Evolutionary conservation across 2,888 invertebrate species (phyloP), one percentile per base, ranked within the genome.

Genomic region (Thecophora atra): DNA sequence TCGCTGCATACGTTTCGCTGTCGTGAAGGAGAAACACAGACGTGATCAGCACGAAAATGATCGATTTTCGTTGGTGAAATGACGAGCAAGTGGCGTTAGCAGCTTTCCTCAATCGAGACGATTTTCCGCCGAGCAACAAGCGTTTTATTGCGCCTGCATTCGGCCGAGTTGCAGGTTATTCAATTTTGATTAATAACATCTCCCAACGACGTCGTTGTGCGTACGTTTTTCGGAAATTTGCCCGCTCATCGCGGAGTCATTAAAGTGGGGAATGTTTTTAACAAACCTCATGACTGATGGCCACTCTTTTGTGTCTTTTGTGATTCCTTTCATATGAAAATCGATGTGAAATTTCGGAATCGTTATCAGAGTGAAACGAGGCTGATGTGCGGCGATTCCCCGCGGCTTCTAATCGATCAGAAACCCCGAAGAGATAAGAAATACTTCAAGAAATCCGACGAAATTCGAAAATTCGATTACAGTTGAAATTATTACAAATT

Each of bases 41-140:
- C 26, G 8, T n/a, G 47, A 26, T 11, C 13, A 66, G 26, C n/a
- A 52, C 19, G 0, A 52, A 19, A 66, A 66, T 66, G 24, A 52
- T 54, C 67, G 37, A 52, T 54, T 30, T 26, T 7, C 21, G 4
- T 1, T n/a, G 47, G 47, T 47, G 19, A 37, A 58, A 68, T 56
- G 68, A 68, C 56, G 26, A 42, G 68, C 68, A 68, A 68, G 68
- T 68, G 68, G 68, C 68, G 68, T 68, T 42, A 68, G 68, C 42
- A 51, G 37, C 11, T 66, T 66, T 66, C 28, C 47, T 17, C 47
- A 47, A 17, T 11, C 47, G 47, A 42, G 15, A 28, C 19, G 52
- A 15, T 28, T 21, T 52, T 37, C 28, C 67, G 54, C 54, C 37
- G 21, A 19, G 65, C 26, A 24, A 47, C 17, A 65, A 26, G 26